Evolutionary conservation across 2,888 invertebrate species (phyloP), one percentile per base, ranked within the genome.

Genomic region (Steinernema hermaphroditum): DNA sequence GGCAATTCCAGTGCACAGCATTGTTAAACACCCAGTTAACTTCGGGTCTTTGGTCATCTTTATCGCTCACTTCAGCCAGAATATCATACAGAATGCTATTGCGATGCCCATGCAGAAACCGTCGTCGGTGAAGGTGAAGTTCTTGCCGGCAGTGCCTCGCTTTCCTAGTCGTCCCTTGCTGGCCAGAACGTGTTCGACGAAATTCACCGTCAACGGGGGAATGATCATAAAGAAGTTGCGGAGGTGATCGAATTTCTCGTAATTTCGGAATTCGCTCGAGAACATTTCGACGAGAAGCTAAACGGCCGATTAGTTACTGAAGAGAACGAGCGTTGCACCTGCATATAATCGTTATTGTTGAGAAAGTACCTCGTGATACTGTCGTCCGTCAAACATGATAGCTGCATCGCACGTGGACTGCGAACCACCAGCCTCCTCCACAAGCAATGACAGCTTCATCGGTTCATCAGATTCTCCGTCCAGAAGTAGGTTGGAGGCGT

Each of bases 91-190:
- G n/a, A n/a, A n/a, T n/a, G n/a, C n/a, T n/a, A n/a, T n/a, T 0
- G 96, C 94, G 43, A 93, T 87, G 86, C 96, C 98, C 91, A 98
- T 93, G 2, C 95, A 93, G 89, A 98, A 97, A 16, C 98, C 98
- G 88, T 98, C 98, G 88, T 98, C 97, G 14, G 96, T 95, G 87
- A 98, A 95, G 0, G 94, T 92, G 69, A 94, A 93, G 16, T 93
- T 93, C 16, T 90, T 90, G 88, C 92, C 93, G 37, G 72, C 16
- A 8, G 76, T 8, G 86, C 93, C 93, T 87, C 94, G 94, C 87
- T 95, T 95, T 76, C 91, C 92, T 88, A 97, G 91, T 87, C 93
- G 93, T 84, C 96, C 95, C 87, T 96, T 96, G 77, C 93, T 92
- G 62, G 92, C 91, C 76, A 96, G 91, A 82, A 94, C 92, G 87